These are phyloP conservation scores for Spisula subtruncata DNA, from an alignment of 2,888 invertebrate species.

Conservation along the genomic window DNA sequence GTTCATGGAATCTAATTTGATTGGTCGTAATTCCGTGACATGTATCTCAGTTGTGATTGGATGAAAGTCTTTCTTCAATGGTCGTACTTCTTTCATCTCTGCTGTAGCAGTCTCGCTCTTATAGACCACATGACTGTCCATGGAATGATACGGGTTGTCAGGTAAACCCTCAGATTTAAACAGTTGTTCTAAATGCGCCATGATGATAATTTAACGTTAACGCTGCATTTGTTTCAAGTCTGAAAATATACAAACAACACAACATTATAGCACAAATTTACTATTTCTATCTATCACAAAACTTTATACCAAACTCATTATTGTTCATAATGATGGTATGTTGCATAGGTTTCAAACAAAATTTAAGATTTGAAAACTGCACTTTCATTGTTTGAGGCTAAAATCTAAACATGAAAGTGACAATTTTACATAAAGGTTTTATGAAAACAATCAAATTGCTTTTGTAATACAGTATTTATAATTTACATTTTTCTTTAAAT, in stretches of 20 bases:
- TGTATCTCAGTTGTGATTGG: constrained; percentile 72
- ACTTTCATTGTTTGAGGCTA: too few relatives aligned
- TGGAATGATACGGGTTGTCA: constrained; percentile 65
- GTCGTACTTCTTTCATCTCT: constrained; percentile 55
- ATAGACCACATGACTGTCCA: constrained; percentile 64
- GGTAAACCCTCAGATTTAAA: constrained; percentile 64
- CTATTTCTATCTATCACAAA: too few relatives aligned
- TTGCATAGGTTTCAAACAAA: too few relatives aligned
- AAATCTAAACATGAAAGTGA: too few relatives aligned
- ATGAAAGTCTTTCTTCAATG: constrained; percentile 66
- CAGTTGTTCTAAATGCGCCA: constrained; percentile 68
- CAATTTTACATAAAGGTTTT: not conserved
- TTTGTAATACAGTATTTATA: too few relatives aligned
- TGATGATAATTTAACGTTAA: constrained; percentile 31
- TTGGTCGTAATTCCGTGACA: constrained; percentile 71
- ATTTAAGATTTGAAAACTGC: not conserved
- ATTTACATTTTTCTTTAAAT: too few relatives aligned
- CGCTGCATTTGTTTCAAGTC: constrained; percentile 7
- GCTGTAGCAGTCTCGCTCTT: constrained; percentile 69
- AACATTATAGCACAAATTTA: too few relatives aligned
- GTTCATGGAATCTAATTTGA: constrained; percentile 67
- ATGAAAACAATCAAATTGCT: too few relatives aligned
- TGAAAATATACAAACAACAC: constrained; percentile 34
- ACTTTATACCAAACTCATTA: too few relatives aligned
- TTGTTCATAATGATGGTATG: too few relatives aligned